Conservation (phyloP, 1,140 invertebrate genomes). For the Drosophila aff. region DNA sequence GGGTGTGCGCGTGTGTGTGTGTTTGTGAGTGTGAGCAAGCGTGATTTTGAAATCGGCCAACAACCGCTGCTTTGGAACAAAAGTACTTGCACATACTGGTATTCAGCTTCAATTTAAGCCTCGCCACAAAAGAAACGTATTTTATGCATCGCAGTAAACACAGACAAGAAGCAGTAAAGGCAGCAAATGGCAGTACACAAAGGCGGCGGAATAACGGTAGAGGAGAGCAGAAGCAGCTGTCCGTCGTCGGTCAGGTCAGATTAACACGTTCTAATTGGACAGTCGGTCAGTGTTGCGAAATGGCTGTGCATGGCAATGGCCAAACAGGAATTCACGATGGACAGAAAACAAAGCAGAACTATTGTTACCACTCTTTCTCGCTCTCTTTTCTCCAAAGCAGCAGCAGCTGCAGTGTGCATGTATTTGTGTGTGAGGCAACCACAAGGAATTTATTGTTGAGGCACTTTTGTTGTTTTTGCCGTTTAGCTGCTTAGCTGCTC, state of each 20-base stretch:
- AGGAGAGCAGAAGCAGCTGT: slow-evolving; percentile 17
- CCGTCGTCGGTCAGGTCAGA: slow-evolving; percentile 35
- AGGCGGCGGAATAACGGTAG: slow-evolving; percentile 19
- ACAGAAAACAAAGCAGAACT: slow-evolving; percentile 59
- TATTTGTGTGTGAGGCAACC: slow-evolving; percentile 43
- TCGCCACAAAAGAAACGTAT: slow-evolving; percentile 53
- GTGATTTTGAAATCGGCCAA: slow-evolving; percentile 54
- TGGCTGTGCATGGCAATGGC: slow-evolving; percentile 16
- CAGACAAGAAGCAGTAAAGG: slow-evolving; percentile 6
- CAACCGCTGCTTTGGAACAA: slow-evolving; percentile 52
- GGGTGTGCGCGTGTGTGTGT: slow-evolving; percentile 30
- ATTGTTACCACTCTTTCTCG: slow-evolving; percentile 50
- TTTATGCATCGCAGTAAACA: slow-evolving; percentile 34
- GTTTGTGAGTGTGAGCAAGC: slow-evolving; percentile 32
- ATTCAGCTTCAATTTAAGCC: slow-evolving; percentile 54
- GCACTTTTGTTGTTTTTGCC: slow-evolving; percentile 60
- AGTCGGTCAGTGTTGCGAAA: slow-evolving; percentile 70
- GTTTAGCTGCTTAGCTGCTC: slow-evolving; percentile 25
- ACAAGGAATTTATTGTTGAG: slow-evolving; percentile 82
- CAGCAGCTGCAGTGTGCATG: slow-evolving; percentile 23
- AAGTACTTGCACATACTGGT: slow-evolving; percentile 30
- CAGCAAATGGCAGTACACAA: background rate
- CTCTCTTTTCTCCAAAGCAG: slow-evolving; percentile 13
- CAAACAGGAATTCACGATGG: slow-evolving; percentile 41
- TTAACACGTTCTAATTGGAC: slow-evolving; percentile 68